Base-by-base conservation (phyloP, 2,888 invertebrate species). In the Lissocephala sabroskyi region DNA sequence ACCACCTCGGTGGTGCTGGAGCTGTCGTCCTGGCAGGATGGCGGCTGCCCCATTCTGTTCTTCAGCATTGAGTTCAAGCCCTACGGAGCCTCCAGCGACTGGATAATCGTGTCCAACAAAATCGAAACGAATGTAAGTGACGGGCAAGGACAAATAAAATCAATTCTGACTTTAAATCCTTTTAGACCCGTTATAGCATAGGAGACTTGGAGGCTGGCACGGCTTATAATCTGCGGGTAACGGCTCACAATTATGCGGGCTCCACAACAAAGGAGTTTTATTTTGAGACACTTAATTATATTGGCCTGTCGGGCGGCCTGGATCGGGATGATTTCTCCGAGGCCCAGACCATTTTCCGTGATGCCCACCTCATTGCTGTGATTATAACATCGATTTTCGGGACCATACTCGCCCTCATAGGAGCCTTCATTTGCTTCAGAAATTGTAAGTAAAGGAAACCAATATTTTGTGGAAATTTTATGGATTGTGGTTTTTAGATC, bases 1-100 rank as follows among this genome's bases (percentile, higher is more conserved):
- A 89, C 91, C 0, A 93, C 94, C 0, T 91, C 91, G 1, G 90
- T 92, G 13, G 87, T 91, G 42, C 86, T 95, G 13, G 91, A 92
- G 76, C 86, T 95, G 56, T 88, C 90, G 43, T 89, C 91, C 5
- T 95, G 94, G 94, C 89, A 91, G 14, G 91, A 91, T 66, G 91
- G 92, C 1, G 93, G 93, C 32, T 95, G 95, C 79, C 90, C 92
- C 0, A 91, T 95, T 64, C 87, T 89, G 1, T 91, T 91, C 52
- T 92, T 92, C 39, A 82, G 83, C 18, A 81, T 84, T n/a, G 84
- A 84, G 46, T 84, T 83, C 28, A 79, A 78, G 30, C 71, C 76
- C 10, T 70, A 81, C 45, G 78, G 77, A 9, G 58, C 77, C 2
- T 74, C 80, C 0, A 76, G 68, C 40, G 82, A 84, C 53, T 84